Percentiles rank a stretch among this genome's conserved stretches.
phyloP scores from a whole-genome alignment of 2,113 vertebrate species.

The Todiramphus chloris region DNA sequence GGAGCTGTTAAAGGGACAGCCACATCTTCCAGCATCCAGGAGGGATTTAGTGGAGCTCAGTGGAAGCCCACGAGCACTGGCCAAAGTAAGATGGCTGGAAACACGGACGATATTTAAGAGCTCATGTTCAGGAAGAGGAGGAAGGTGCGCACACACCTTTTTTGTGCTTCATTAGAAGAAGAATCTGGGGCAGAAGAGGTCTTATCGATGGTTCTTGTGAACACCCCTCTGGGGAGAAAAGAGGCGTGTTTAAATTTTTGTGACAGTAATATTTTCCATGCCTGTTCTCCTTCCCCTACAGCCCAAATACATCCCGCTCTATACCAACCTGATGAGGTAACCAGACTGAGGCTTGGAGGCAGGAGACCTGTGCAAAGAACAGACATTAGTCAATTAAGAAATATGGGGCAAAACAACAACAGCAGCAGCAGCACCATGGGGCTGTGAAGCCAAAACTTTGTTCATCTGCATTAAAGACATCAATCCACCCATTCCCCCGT shows the following conservation, averaged over 20 bases:
- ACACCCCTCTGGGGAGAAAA: slow-evolving; percentile 70
- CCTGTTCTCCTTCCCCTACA: neutral
- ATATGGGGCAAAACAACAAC: accelerated
- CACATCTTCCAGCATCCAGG: neutral
- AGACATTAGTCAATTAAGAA: neutral
- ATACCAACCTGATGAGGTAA: slow-evolving; percentile 81
- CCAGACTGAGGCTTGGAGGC: slow-evolving; percentile 57
- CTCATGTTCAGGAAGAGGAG: neutral
- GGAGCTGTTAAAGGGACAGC: neutral
- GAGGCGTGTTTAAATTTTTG: neutral
- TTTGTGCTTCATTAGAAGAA: slow-evolving; percentile 33
- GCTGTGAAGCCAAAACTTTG: neutral
- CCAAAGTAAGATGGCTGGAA: neutral
- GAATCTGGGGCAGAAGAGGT: neutral
- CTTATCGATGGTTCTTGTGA: slow-evolving; percentile 77
- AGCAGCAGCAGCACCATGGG: neutral
- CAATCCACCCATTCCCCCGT: neutral
- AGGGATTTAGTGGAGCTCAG: neutral
- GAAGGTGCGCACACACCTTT: slow-evolving; percentile 42
- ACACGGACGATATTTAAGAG: neutral
- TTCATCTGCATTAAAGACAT: too few species aligned
- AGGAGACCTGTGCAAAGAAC: slow-evolving; percentile 52
- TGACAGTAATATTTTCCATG: neutral
- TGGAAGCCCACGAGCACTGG: neutral
- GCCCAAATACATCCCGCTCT: neutral